A percentile compares a stretch with the other conserved stretches of the same genome.
These are phyloP conservation scores for Cerceris rybyensis DNA, from an alignment of 2,888 invertebrate species.

Conservation along the genomic window DNA sequence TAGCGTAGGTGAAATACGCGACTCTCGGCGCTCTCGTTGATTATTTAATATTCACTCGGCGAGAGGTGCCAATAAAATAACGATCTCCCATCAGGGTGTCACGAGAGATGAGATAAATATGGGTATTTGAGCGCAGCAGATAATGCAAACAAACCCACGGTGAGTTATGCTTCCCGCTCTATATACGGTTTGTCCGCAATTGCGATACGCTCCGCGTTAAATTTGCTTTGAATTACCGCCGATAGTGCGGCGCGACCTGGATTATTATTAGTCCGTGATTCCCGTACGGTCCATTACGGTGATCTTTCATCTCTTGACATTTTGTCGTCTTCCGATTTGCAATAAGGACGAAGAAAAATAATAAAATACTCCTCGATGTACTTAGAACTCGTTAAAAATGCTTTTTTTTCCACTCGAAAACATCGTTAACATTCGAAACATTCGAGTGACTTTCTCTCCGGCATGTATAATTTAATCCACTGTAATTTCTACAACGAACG, in stretches of 20 bases:
- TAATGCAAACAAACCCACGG: conserved; percentile 78
- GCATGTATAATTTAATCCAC: too few species aligned
- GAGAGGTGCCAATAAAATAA: conserved; percentile 74
- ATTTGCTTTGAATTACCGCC: conserved; percentile 77
- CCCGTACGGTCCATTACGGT: conserved; percentile 72
- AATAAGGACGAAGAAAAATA: conserved; percentile 37
- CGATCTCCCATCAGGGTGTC: conserved; percentile 70
- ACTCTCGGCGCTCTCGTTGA: conserved; percentile 26
- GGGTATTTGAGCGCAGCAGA: conserved; percentile 77
- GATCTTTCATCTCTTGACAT: conserved; percentile 56
- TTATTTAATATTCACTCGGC: conserved; percentile 64
- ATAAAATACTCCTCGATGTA: background rate
- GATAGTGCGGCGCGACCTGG: conserved; percentile 71
- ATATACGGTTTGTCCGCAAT: conserved; percentile 70
- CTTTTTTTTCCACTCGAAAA: too few species aligned
- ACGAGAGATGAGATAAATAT: conserved; percentile 78
- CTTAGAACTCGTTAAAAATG: too few species aligned
- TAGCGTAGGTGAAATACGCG: background rate
- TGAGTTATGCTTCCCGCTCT: conserved; percentile 77
- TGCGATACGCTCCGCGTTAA: conserved; percentile 76
- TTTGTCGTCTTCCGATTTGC: conserved; percentile 25
- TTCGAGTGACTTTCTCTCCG: too few species aligned
- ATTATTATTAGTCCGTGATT: conserved; percentile 76
- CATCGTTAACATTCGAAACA: too few species aligned
- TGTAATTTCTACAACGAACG: too few species aligned